These are phyloP conservation scores for Gallinago nigripennis DNA, from an alignment of 2,797 vertebrate genomes.

Conservation along the genomic window DNA sequence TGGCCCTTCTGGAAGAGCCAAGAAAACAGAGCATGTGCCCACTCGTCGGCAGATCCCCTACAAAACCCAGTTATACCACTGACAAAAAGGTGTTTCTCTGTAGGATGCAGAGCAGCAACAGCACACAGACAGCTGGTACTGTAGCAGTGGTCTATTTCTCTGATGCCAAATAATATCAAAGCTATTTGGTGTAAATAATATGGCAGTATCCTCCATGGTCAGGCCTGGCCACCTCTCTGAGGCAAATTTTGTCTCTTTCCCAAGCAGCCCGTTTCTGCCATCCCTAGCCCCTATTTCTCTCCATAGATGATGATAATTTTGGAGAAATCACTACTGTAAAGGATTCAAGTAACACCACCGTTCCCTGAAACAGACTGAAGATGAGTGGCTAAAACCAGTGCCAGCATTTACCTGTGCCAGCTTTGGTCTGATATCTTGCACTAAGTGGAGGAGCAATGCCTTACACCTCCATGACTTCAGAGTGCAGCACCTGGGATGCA, in stretches of 20 bases:
- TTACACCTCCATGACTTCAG: neutral
- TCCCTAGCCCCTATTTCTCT: neutral
- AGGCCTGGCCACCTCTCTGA: neutral
- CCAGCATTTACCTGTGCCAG: neutral
- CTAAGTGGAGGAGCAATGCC: neutral
- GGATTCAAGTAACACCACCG: neutral
- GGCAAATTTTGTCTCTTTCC: neutral
- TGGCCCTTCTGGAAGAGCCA: neutral
- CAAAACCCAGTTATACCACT: neutral
- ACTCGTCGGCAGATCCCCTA: neutral
- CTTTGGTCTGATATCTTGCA: neutral
- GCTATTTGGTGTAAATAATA: neutral
- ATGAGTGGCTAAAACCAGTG: neutral
- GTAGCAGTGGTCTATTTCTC: neutral
- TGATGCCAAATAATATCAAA: neutral
- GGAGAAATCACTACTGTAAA: neutral
- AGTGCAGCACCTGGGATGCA: neutral
- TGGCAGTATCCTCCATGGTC: neutral
- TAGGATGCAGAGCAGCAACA: neutral
- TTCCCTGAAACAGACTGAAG: neutral
- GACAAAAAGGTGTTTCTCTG: neutral
- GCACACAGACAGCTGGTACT: neutral
- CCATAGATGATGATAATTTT: neutral
- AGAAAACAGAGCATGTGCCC: neutral
- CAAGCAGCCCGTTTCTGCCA: accelerated